A percentile compares a stretch with the other conserved stretches of the same genome.
Evolutionary conservation across 2,888 invertebrate species (phyloP).

Genomic region (Dynastes grantii): DNA sequence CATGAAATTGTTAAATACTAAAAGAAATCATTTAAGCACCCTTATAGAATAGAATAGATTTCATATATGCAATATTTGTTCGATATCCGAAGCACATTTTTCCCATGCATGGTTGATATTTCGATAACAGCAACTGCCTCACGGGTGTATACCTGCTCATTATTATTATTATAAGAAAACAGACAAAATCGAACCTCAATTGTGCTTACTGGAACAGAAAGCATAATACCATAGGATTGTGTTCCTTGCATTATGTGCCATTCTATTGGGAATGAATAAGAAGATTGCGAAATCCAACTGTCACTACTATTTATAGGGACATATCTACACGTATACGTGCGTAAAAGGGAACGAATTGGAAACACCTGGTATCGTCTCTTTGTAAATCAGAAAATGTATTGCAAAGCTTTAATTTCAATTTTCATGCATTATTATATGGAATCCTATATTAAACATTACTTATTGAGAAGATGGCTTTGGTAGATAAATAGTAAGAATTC

Average conservation of each 20-base stretch:
- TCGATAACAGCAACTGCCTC: slow-evolving; percentile 34
- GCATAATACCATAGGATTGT: slow-evolving; percentile 61
- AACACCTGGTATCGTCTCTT: slow-evolving; percentile 27
- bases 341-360: not conserved
- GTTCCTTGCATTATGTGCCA: slow-evolving; percentile 58
- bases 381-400: slow-evolving; percentile 18
- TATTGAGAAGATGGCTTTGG: too few relatives aligned
- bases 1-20: too few relatives aligned
- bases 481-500: not conserved
- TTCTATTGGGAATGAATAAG: slow-evolving; percentile 61
- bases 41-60: too few relatives aligned
- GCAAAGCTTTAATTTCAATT: slow-evolving; percentile 17
- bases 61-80: not conserved
- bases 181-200: slow-evolving; percentile 67
- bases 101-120: slow-evolving; percentile 34
- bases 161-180: slow-evolving; percentile 64
- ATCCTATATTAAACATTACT: too few relatives aligned
- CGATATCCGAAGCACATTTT: slow-evolving; percentile 9
- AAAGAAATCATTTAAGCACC: too few relatives aligned
- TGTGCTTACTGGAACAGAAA: slow-evolving; percentile 60
- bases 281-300: slow-evolving; percentile 61
- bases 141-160: slow-evolving; percentile 60
- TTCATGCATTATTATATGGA: too few relatives aligned
- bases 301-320: slow-evolving; percentile 56
- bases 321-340: slow-evolving; percentile 21